Base-by-base conservation (phyloP, 2,888 invertebrate species). In the Spilarctia lutea region DNA sequence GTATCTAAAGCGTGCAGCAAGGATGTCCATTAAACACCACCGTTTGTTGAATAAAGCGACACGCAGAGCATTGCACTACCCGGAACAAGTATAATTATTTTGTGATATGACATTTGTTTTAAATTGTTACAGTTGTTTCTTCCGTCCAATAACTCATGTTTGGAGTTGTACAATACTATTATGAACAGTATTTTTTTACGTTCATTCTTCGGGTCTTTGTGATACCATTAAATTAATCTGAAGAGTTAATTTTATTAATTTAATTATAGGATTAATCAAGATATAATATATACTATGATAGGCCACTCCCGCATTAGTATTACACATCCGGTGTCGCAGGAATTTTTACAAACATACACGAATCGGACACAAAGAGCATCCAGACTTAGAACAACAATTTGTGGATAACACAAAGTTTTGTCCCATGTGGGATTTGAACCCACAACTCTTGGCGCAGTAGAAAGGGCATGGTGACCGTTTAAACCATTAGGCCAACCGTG, bases 61-160 rank as follows among this genome's bases (percentile, higher is more conserved):
- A 71, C 77, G 75, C 74, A 75, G 79, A 73, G 72, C 80, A 80
- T 84, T 79, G 79, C 81, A 87, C 80, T 86, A 86, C 87, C 82
- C 27, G 78, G 86, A 90, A 88, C 80, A 81, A 75, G 72, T 79
- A 74, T 83, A 84, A 88, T 88, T 86, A 87, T 82, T 76, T 81
- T 80, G 79, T 72, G 71, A 60, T 67, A 85, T 75, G 73, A 80
- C 78, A 77, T 77, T 76, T 80, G 75, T 66, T 35, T 69, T 39
- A 16, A 24, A 66, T 33, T 20, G 3, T 65, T 65, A 8, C 65
- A 16, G 33, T 45, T 45, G 27, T 20, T 71, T 24, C 8, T 71
- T 65, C 11, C 13, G 24, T 69, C 65, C 66, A 73, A 70, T 72
- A 27, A 42, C 72, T 48, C 66, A 20, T n/a, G 3, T 16, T 60